Conservation (phyloP, 1,140 invertebrate genomes). For the Orchestia grillus region DNA sequence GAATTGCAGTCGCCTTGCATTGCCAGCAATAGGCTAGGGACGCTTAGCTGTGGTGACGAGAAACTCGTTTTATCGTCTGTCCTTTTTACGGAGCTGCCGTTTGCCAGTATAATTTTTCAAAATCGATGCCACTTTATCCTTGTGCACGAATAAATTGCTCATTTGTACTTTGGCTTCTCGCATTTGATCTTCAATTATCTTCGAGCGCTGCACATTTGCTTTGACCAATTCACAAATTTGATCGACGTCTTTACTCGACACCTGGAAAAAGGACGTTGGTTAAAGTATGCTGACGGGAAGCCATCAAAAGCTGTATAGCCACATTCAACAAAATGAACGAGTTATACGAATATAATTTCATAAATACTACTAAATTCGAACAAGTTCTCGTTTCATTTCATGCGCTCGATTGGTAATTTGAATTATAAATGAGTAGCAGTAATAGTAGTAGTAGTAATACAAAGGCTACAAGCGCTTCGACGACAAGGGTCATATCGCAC, state of each 20-base stretch:
- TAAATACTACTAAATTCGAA: too few relatives aligned
- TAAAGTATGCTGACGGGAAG: not conserved
- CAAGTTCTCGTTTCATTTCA: too few relatives aligned
- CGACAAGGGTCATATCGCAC: too few relatives aligned
- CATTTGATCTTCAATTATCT: constrained; percentile 92
- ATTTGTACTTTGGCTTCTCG: constrained; percentile 88
- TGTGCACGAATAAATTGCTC: constrained; percentile 91
- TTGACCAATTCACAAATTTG: constrained; percentile 83
- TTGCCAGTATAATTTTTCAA: constrained; percentile 90
- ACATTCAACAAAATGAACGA: not conserved
- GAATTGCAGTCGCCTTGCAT: not conserved
- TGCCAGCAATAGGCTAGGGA: not conserved
- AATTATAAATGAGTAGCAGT: too few relatives aligned
- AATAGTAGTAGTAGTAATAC: too few relatives aligned
- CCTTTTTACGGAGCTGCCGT: constrained; percentile 86
- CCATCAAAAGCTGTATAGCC: not conserved
- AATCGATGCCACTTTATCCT: constrained; percentile 88
- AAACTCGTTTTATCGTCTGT: constrained; percentile 59
- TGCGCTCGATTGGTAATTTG: too few relatives aligned
- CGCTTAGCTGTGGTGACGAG: not conserved
- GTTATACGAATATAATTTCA: too few relatives aligned
- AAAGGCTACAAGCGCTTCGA: too few relatives aligned
- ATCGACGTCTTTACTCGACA: constrained; percentile 78
- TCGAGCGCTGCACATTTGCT: constrained; percentile 93
- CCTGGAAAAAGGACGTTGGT: constrained; percentile 70